Percentiles rank a stretch among this genome's conserved stretches.
phyloP scores from a whole-genome alignment of 2,113 vertebrate genomes.

The Ictalurus punctatus region DNA sequence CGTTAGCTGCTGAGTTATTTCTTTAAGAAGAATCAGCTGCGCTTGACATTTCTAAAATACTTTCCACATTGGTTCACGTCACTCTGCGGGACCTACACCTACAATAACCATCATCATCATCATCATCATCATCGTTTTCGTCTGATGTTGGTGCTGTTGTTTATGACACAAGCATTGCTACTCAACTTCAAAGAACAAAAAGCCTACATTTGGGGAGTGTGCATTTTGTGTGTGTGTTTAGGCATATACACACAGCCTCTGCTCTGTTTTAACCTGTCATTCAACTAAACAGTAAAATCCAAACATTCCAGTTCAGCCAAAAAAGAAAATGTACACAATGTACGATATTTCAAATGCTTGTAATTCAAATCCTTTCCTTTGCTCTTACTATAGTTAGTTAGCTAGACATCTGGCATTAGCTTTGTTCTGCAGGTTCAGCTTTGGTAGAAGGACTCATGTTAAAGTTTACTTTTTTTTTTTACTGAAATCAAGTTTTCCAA shows the following conservation, averaged over 20 bases:
- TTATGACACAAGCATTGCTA: not conserved
- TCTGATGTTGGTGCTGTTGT: slow-evolving; percentile 2
- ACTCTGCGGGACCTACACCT: not conserved
- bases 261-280: not conserved
- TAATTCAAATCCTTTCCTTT: not conserved
- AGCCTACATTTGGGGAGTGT: not conserved
- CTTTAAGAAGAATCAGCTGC: not conserved
- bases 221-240: not conserved
- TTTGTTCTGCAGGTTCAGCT: not conserved
- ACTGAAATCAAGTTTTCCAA: not conserved
- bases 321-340: not conserved
- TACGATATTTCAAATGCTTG: not conserved
- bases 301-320: not conserved
- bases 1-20: not conserved
- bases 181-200: not conserved
- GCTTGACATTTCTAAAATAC: not conserved
- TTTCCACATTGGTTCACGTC: not conserved
- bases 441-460: not conserved
- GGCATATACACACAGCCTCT: not conserved
- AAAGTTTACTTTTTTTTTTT: not conserved
- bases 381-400: not conserved
- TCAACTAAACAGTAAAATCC: not conserved
- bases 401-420: not conserved
- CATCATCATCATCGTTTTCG: not conserved
- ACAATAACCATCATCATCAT: not conserved